phyloP scores from a whole-genome alignment of 1,140 invertebrate species.

The Pygmarrhopalites habei region DNA sequence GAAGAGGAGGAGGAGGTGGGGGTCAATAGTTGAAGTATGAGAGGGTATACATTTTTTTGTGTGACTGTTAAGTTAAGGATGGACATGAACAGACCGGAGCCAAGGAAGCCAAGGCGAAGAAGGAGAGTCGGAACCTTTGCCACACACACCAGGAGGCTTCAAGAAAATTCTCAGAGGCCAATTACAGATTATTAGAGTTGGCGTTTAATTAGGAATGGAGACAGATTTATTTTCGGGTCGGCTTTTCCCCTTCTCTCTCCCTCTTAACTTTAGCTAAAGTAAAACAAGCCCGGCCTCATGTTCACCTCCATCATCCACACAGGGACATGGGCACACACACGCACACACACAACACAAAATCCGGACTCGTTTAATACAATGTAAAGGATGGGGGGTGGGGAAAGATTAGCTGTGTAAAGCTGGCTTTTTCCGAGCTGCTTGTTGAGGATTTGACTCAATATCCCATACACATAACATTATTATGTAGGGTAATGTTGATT shows the following conservation, averaged over 20 bases:
- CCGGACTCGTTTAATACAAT: too few species aligned
- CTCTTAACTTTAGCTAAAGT: too few species aligned
- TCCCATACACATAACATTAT: too few species aligned
- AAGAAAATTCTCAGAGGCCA: constrained; percentile 30
- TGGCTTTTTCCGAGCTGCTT: too few species aligned
- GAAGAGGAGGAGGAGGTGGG: neutral
- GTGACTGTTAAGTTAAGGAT: constrained; percentile 6
- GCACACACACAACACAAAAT: too few species aligned
- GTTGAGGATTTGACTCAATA: too few species aligned
- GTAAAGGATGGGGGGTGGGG: too few species aligned
- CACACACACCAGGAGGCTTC: constrained; percentile 26
- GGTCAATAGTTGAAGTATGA: neutral
- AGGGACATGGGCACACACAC: too few species aligned
- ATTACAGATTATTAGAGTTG: constrained; percentile 39
- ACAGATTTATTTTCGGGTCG: constrained; percentile 39
- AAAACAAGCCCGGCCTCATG: neutral
- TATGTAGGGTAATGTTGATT: too few species aligned
- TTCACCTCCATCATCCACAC: neutral
- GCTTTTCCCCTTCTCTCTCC: constrained; percentile 6
- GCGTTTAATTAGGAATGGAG: constrained; percentile 40
- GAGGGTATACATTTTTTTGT: too few species aligned
- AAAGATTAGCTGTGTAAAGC: too few species aligned
- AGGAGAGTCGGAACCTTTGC: constrained; percentile 31
- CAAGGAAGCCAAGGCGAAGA: constrained; percentile 10
- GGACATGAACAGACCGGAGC: constrained; percentile 27